These are phyloP conservation scores for Morone chrysops DNA, from an alignment of 2,113 vertebrate species.

Conservation along the genomic window DNA sequence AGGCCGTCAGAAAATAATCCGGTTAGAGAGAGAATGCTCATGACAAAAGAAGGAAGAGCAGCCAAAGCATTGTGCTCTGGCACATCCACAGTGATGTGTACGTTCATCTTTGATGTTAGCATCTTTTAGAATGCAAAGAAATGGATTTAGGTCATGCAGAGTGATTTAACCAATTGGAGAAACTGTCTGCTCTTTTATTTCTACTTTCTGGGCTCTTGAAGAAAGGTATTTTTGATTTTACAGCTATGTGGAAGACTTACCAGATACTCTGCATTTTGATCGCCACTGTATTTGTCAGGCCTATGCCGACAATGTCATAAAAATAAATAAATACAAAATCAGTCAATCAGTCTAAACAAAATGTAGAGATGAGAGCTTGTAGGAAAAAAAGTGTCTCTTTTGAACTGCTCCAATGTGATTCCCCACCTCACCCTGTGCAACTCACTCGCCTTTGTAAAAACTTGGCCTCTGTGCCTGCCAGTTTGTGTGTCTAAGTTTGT, in stretches of 20 bases:
- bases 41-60: conserved; percentile 69
- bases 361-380: conserved; percentile 8
- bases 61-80: conserved; percentile 50
- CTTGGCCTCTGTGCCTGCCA: conserved; percentile 50
- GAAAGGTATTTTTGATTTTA: conserved; percentile 41
- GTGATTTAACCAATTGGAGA: conserved; percentile 54
- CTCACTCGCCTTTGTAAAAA: conserved; percentile 55
- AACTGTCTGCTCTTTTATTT: conserved; percentile 54
- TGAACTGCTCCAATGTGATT: conserved; percentile 25
- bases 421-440: conserved; percentile 47
- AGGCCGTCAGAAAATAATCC: conserved; percentile 65
- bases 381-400: conserved; percentile 10
- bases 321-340: not conserved
- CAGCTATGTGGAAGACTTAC: conserved; percentile 10
- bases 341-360: conserved; percentile 19
- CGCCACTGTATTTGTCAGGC: conserved; percentile 2
- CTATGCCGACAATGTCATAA: conserved; percentile 17
- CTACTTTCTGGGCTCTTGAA: conserved; percentile 16
- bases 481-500: conserved; percentile 53
- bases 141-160: conserved; percentile 66
- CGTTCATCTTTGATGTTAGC: conserved; percentile 69
- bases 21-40: conserved; percentile 59
- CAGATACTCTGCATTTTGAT: conserved; percentile 37
- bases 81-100: conserved; percentile 52
- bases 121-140: conserved; percentile 59